Evolutionary conservation across 23 tunicate species (phyloP), one percentile per base, ranked within the genome.

Genomic region (Corella eumyota): DNA sequence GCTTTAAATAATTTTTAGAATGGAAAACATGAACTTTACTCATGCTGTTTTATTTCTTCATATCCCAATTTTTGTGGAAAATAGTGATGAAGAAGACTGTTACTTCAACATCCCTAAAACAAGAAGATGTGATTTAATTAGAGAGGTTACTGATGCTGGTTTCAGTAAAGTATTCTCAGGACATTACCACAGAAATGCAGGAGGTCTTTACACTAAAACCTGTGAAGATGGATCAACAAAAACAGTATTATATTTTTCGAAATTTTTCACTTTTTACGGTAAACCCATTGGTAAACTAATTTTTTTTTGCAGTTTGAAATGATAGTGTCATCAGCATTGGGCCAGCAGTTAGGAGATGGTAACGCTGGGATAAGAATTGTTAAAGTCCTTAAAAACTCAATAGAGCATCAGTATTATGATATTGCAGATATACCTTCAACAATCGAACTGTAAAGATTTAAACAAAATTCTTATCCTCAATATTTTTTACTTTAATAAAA

Each of bases 1-100:
- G n/a, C n/a, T n/a, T n/a, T n/a, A n/a, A n/a, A n/a, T n/a, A n/a
- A n/a, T n/a, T n/a, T n/a, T n/a, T n/a, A n/a, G n/a, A n/a, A n/a
- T n/a, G n/a, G n/a, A n/a, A n/a, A n/a, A n/a, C n/a, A n/a, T n/a
- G n/a, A n/a, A n/a, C n/a, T n/a, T n/a, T n/a, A 45, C 26, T 27
- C 85, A 78, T 45, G 62, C 60, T 13, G 67, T 88, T 36, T 46
- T 88, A 6, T 88, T 88, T 77, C 78, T 88, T 88, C 96, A 88
- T 56, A 88, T 88, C 40, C 96, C 96, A 27, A 32, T 78, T n/a
- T 88, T 88, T 48, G 25, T 78, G 5, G n/a, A 68, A 0, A 50
- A 64, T 47, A 45, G 65, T 2, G 81, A 79, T 38, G 96, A 88
- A 52, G 80, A 78, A 21, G 80, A 88, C 58, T 24, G 25, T 48